Percentiles rank a stretch among this genome's conserved stretches.
Conservation (phyloP, 2,888 invertebrate species). For the Caenorhabditis sinica region DNA sequence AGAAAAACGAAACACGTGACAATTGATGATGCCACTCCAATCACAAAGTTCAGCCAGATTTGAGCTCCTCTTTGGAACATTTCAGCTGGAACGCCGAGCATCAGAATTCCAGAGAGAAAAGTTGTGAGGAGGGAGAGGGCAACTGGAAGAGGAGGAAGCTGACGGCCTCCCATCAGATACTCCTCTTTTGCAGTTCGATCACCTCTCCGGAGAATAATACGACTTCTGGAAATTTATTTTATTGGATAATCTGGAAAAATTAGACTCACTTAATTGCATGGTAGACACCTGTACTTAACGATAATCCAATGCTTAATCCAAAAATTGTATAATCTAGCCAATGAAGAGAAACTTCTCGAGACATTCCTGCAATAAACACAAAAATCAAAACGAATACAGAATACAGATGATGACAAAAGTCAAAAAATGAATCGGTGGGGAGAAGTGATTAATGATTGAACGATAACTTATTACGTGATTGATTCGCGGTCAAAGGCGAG, state of each 20-base stretch:
- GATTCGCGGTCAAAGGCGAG: conserved; percentile 26
- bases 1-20: conserved; percentile 77
- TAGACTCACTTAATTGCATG: conserved; percentile 78
- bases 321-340: conserved; percentile 79
- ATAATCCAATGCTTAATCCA: conserved; percentile 73
- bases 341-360: conserved; percentile 47
- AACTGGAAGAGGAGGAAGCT: conserved; percentile 77
- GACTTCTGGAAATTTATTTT: conserved; percentile 62
- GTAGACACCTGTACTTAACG: conserved; percentile 78
- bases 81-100: conserved; percentile 80
- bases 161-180: conserved; percentile 79
- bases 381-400: conserved; percentile 10
- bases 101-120: conserved; percentile 80
- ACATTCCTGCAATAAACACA: conserved; percentile 39
- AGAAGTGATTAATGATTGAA: conserved; percentile 41
- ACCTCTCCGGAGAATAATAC: conserved; percentile 62
- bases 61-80: conserved; percentile 79
- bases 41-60: conserved; percentile 79
- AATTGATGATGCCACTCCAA: conserved; percentile 76
- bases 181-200: conserved; percentile 76
- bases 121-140: conserved; percentile 79
- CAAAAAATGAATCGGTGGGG: conserved; percentile 32
- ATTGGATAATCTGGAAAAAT: not conserved
- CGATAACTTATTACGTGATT: conserved; percentile 45
- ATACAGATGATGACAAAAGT: conserved; percentile 19